phyloP scores from a whole-genome alignment of 2,888 invertebrate species.

The Phasia obesa region DNA sequence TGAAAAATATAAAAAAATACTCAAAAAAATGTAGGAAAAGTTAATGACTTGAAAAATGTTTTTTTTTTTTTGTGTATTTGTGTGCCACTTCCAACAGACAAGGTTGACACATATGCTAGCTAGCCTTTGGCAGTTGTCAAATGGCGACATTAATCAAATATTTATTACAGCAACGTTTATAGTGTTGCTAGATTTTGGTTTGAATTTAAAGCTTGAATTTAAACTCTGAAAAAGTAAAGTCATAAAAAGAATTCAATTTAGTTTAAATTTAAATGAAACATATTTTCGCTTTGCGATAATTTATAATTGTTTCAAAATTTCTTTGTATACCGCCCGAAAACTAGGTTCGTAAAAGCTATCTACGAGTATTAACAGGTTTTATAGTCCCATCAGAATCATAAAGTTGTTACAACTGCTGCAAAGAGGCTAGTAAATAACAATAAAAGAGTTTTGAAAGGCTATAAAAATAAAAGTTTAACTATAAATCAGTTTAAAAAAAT shows the following conservation, averaged over 20 bases:
- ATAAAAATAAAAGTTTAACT: conserved; percentile 45
- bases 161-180: conserved; percentile 38
- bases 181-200: background rate
- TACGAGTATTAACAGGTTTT: background rate
- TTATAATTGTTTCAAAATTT: conserved; percentile 35
- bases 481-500: conserved; percentile 27
- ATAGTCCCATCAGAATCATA: conserved; percentile 13
- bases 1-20: background rate
- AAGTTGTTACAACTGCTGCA: conserved; percentile 4
- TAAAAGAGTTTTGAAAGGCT: background rate
- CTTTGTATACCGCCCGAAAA: conserved; percentile 28
- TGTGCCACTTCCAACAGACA: too few species aligned
- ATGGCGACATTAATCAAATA: conserved; percentile 61
- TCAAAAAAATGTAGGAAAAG: background rate
- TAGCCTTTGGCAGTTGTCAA: conserved; percentile 56
- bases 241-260: conserved; percentile 47
- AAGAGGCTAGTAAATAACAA: background rate
- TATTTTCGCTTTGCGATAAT: conserved; percentile 20
- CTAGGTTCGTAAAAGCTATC: conserved; percentile 18
- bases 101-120: background rate
- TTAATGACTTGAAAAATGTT: background rate
- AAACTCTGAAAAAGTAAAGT: conserved; percentile 35
- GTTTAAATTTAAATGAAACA: conserved; percentile 23
- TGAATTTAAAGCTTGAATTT: background rate
- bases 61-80: too few species aligned